Evolutionary conservation across 2,888 invertebrate species (phyloP), one percentile per base, ranked within the genome.

Genomic region (Catocala nupta): DNA sequence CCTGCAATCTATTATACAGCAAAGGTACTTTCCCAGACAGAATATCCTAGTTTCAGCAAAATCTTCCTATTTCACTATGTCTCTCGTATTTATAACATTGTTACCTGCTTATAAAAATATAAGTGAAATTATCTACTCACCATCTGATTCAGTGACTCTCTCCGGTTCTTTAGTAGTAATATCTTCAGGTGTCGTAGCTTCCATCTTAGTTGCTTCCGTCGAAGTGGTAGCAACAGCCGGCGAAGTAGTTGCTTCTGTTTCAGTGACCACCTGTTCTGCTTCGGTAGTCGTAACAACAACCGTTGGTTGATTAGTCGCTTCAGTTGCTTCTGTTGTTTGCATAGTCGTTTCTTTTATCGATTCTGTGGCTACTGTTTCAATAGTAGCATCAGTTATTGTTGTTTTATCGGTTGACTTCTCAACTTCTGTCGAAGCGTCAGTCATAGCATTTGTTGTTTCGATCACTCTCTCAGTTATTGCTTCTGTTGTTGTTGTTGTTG

Each of bases 141-240:
- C 90, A 68, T 90, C 88, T 67, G 81, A 54, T 45, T 86, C 87
- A 1, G 89, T 89, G 7, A 68, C 65, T 36, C 81, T 82, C 42
- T 88, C 87, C 0, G 88, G 78, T 34, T 72, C 85, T 33, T 71
- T 70, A 0, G 77, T 70, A 0, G 67, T 6, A 13, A 61, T 55
- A 3, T 70, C 69, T 56, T 63, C 73, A 25, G 63, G 4, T 11
- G 67, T 65, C 0, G 66, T 64, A 36, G 53, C 36, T 59, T 71
- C 77, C 25, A 74, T 73, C 5, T 81, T 72, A 5, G 73, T 71
- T 10, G 76, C 57, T 59, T 77, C 76, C 9, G 81, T 62, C 5
- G 81, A 25, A 25, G 25, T 69, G 12, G 84, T 75, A 71, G 74
- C 63, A 62, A 82, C 82, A 50, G 76, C 71, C 52, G 87, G 83